Base-by-base conservation (phyloP, 2,888 invertebrate species). In the Macrophya annulata region DNA sequence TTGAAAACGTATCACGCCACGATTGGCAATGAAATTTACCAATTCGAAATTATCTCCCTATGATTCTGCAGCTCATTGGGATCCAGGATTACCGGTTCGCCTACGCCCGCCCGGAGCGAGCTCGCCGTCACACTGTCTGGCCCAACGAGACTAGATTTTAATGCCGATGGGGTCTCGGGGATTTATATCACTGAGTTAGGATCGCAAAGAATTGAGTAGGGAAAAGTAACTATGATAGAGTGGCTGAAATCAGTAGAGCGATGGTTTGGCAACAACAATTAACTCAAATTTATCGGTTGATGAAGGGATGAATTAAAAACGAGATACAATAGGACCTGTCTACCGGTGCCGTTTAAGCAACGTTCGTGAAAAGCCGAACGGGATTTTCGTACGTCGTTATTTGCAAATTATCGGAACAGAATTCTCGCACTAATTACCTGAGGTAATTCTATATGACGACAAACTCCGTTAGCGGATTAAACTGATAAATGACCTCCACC, bases 41-140 rank as follows among this genome's bases (percentile, higher is more conserved):
- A 62, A 1, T 12, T 21, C 62, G 8, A 6, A 55, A 21, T 10
- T 62, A 25, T 1, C 43, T 10, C 43, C n/a, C 15, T 74, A n/a
- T 1, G 17, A 9, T 43, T 55, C n/a, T n/a, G n/a, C 72, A 21
- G 68, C 68, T 17, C 72, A 21, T 9, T 10, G 31, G 55, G 17
- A 55, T 43, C 15, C 55, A 51, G 37, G 55, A 15, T 51, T 9
- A 43, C 51, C 40, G 37, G 37, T 9, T 17, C 51, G 51, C 12
- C 31, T 15, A 25, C 51, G 51, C 51, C 77, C 77, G 77, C 40
- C 31, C 31, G 17, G 12, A 55, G 15, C 55, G n/a, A 48, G 31
- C 77, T 37, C 15, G 77, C 55, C 55, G 55, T 77, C 77, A 77
- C 55, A 21, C 17, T 37, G 77, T 77, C 77, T 77, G 31, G 37